Percentiles rank a stretch among this genome's conserved stretches.
Conservation (phyloP, 1,140 invertebrate genomes). For the Brachionus rotundiformis region DNA sequence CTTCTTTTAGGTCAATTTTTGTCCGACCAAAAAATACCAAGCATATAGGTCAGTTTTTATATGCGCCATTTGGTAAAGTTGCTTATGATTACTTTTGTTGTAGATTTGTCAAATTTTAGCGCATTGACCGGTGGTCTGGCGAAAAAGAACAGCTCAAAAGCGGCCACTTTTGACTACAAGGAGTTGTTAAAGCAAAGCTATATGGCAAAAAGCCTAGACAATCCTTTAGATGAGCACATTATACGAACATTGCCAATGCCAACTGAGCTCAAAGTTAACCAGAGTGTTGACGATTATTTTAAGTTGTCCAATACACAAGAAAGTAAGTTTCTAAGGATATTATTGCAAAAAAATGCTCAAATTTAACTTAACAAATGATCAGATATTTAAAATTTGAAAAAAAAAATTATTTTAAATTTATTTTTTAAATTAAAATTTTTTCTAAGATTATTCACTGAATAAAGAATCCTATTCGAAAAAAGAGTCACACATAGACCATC, state of each 20-base stretch:
- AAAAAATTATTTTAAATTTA: too few relatives aligned
- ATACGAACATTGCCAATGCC: neutral
- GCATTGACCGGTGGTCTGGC: neutral
- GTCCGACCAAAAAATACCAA: conserved; percentile 31
- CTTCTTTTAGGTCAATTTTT: conserved; percentile 38
- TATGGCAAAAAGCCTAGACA: neutral
- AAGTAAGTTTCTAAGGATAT: neutral
- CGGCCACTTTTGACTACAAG: neutral
- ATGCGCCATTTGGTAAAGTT: too few relatives aligned
- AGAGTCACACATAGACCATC: neutral
- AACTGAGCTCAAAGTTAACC: conserved; percentile 8
- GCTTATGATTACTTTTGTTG: neutral
- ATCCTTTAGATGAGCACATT: neutral
- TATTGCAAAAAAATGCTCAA: neutral
- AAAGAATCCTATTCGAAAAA: neutral
- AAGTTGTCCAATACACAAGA: neutral
- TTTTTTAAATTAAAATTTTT: too few relatives aligned
- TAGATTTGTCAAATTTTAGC: neutral
- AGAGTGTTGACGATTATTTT: neutral
- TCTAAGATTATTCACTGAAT: neutral
- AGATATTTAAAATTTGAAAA: neutral
- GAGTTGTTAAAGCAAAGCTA: neutral
- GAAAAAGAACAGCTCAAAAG: neutral
- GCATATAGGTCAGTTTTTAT: neutral
- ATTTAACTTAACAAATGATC: neutral